Evolutionary conservation across 2,797 vertebrate species (phyloP).

Genomic region (Hemibagrus guttatus): DNA sequence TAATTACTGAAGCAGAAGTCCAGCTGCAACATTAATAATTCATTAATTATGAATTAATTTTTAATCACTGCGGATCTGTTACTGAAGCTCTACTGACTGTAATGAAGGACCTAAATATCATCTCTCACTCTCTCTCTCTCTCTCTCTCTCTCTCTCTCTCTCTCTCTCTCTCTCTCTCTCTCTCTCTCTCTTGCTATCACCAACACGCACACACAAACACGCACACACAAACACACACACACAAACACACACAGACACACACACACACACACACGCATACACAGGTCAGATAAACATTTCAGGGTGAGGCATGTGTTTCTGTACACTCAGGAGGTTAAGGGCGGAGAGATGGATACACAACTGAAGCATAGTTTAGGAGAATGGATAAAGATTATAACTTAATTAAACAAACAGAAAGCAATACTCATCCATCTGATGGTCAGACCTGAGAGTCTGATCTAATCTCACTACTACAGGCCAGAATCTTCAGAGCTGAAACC

Average conservation of each 20-base stretch:
- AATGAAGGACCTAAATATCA: background rate
- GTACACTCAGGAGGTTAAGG: background rate
- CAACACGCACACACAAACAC: background rate
- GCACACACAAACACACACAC: background rate
- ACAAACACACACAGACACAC: background rate
- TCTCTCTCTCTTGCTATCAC: too few relatives aligned
- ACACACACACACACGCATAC: background rate
- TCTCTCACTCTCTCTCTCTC: background rate
- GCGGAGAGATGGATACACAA: too few relatives aligned
- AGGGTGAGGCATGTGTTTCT: background rate
- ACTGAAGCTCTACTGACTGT: background rate
- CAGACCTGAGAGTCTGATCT: background rate
- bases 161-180: too few relatives aligned
- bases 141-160: background rate
- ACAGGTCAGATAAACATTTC: too few relatives aligned
- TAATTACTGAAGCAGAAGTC: conserved; percentile 43
- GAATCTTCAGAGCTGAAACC: background rate
- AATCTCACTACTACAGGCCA: too few relatives aligned
- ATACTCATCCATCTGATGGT: too few relatives aligned
- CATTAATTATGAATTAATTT: background rate
- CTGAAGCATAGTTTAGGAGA: background rate
- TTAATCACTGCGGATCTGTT: conserved; percentile 10
- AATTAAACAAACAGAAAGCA: background rate
- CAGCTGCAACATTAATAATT: conserved; percentile 37
- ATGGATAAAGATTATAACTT: background rate